Evolutionary conservation across 2,888 invertebrate species (phyloP).

Genomic region (Plagodis dolabraria): DNA sequence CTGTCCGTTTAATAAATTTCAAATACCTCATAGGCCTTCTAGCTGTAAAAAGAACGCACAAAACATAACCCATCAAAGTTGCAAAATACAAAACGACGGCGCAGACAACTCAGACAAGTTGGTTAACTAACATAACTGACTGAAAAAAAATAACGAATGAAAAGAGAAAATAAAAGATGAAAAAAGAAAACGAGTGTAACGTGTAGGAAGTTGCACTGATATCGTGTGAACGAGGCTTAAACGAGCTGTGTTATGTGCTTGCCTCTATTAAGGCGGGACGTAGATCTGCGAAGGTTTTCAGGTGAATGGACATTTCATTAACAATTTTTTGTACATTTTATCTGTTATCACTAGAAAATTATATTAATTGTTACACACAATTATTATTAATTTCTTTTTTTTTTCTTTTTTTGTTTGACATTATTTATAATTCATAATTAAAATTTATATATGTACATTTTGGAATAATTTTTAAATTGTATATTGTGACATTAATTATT

Average conservation of each 20-base stretch:
- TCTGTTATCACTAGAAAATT: no score
- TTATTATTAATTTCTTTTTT: no score
- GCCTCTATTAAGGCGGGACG: slow-evolving; percentile 37
- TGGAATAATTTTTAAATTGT: no score
- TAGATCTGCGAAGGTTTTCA: slow-evolving; percentile 26
- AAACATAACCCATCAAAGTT: slow-evolving; percentile 42
- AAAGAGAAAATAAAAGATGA: slow-evolving; percentile 32
- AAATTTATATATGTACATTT: no score
- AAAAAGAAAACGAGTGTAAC: slow-evolving; percentile 30
- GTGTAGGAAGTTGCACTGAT: slow-evolving; percentile 46
- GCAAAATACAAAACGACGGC: slow-evolving; percentile 46
- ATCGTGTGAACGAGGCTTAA: slow-evolving; percentile 63
- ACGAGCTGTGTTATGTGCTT: slow-evolving; percentile 47
- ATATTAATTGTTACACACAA: no score
- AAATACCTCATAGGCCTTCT: slow-evolving; percentile 4
- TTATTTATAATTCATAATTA: no score
- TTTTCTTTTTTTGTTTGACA: no score
- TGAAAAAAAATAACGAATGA: slow-evolving; percentile 43
- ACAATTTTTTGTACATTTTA: no score
- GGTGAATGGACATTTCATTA: slow-evolving; percentile 12
- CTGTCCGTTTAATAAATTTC: no score
- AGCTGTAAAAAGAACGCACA: slow-evolving; percentile 28
- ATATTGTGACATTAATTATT: no score
- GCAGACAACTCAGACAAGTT: slow-evolving; percentile 44
- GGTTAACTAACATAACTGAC: slow-evolving; percentile 50